Evolutionary conservation across 1,140 invertebrate species (phyloP), one percentile per base, ranked within the genome.

Genomic region (Saccostrea glomerata): DNA sequence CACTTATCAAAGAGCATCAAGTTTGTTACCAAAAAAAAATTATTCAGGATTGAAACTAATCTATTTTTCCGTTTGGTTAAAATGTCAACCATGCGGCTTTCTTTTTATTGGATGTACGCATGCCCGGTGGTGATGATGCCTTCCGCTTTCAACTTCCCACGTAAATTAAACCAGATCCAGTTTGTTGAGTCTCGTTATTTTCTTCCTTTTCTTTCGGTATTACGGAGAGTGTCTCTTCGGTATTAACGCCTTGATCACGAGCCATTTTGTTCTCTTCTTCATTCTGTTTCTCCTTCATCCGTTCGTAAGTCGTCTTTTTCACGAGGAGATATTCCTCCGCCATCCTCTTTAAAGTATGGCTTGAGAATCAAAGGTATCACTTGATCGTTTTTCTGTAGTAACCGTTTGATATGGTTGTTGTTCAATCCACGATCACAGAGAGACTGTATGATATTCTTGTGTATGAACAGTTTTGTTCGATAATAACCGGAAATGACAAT

Each of bases 361-460:
- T 47, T 83, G 20, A 83, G 82, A 54, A 83, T 47, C 40, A 83
- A 56, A 47, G 82, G 82, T 40, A 83, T 47, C 17, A 83, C n/a
- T 47, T 83, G 30, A 20, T 30, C 82, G 82, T 47, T 83, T 83
- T 56, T 83, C 54, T 83, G 82, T n/a, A 83, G 36, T 47, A 83
- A 47, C 40, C 40, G 0, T 83, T 83, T 83, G 13, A 56, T 56
- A 15, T 20, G 54, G 40, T 6, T 47, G 70, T 89, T 86, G 17
- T 17, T 82, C 54, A 87, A 85, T 56, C 63, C 30, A 20, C 85
- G 88, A 40, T 84, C 88, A 47, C 87, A 86, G 55, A 89, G 82
- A 47, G 54, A 83, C 82, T 83, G 82, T 40, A 83, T 30, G 25
- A 83, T 13, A n/a, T 83, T 47, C n/a, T 83, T 83, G 25, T 23